Evolutionary conservation across 2,113 vertebrate species (phyloP), one percentile per base, ranked within the genome.

Genomic region (Pao palembangensis): DNA sequence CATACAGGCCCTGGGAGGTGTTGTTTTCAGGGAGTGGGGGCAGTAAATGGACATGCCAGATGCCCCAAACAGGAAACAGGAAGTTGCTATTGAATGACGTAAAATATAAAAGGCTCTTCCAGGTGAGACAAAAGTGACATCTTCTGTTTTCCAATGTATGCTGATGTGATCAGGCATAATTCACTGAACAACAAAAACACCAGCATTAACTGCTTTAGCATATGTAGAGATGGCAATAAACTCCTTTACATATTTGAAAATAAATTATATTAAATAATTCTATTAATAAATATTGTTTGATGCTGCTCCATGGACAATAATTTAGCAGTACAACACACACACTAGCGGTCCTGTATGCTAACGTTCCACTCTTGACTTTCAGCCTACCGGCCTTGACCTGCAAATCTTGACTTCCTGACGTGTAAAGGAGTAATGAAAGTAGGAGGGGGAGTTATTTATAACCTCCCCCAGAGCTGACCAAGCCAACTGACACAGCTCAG

Each of bases 41-140:
- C 64, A 66, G 73, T 61, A 87, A 89, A 90, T 83, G 81, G 67
- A 87, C 68, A 76, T 57, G 67, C 86, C 88, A 81, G 80, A 87
- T 87, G 83, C 82, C 78, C 81, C 71, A 80, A 87, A 85, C 85
- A 88, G 90, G 89, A 92, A 90, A 87, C 75, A 87, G 90, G 91
- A 91, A 90, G 87, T 79, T 55, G 83, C 82, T 87, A 73, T 64
- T 82, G 79, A 87, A 87, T 85, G 76, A 83, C 76, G 71, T 80
- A 78, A 68, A 67, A 62, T 58, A 25, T 57, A 46, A 64, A 64
- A 73, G 69, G 61, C 72, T 80, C 71, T 84, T 82, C 81, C 85
- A 88, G 86, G 87, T 89, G 86, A 91, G 73, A 73, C 64, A 70
- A 80, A 71, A 79, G 84, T 78, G 34, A 75, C 48, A 69, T 23